These are phyloP conservation scores for Halcyon malimbica DNA, from an alignment of 2,113 vertebrate species.

Conservation along the genomic window DNA sequence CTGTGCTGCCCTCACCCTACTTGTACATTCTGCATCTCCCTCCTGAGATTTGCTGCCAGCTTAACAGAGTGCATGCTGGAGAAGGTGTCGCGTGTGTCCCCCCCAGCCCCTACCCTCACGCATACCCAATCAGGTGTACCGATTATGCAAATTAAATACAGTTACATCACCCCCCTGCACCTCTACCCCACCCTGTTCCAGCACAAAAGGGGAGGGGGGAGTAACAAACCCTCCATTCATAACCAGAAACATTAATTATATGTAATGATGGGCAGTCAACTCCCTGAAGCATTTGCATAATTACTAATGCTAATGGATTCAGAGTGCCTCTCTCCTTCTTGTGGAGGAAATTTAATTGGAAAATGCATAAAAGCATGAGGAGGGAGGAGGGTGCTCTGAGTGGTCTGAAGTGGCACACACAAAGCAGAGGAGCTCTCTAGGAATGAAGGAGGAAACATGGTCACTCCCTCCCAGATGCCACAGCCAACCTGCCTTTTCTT, in stretches of 20 bases:
- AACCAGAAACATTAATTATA: constrained; percentile 71
- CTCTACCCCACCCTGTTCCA: not conserved
- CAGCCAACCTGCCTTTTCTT: not conserved
- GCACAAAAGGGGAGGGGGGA: not conserved
- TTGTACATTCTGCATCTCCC: not conserved
- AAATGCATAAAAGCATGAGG: constrained; percentile 57
- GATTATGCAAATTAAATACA: constrained; percentile 60
- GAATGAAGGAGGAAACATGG: not conserved
- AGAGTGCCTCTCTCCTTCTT: constrained; percentile 47
- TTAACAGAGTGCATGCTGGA: not conserved
- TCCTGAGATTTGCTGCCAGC: constrained; percentile 14
- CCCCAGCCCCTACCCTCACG: not conserved
- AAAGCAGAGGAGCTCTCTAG: not conserved
- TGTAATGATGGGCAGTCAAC: constrained; percentile 68
- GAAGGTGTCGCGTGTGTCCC: not conserved
- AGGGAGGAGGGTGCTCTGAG: constrained; percentile 1
- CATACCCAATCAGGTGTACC: constrained; percentile 31
- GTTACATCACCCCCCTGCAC: not conserved
- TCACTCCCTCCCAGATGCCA: fast-evolving
- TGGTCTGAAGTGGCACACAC: not conserved
- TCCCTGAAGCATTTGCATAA: constrained; percentile 69
- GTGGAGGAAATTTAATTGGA: constrained; percentile 64
- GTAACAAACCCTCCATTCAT: constrained; percentile 53
- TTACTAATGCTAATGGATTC: constrained; percentile 68
- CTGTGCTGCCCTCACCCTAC: not conserved